Evolutionary conservation across 2,797 vertebrate genomes (phyloP).

Genomic region (Remorina albescens): DNA sequence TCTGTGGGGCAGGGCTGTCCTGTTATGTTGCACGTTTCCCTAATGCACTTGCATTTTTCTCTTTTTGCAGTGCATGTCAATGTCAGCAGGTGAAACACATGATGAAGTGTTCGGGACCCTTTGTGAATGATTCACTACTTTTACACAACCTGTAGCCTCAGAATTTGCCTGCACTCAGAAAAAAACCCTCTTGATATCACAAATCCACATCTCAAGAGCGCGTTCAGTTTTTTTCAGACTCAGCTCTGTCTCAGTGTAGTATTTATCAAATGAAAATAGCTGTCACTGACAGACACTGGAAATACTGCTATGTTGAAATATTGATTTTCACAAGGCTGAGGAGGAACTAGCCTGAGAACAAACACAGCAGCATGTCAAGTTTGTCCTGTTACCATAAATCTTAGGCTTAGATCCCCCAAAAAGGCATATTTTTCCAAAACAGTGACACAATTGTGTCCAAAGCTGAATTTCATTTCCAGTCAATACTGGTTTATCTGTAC

Average conservation of each 20-base stretch:
- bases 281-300: slow-evolving; percentile 27
- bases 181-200: neutral
- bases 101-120: neutral
- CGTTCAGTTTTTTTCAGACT: neutral
- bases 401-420: neutral
- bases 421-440: slow-evolving; percentile 3
- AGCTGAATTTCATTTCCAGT: too few species aligned
- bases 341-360: slow-evolving; percentile 20
- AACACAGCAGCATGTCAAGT: slow-evolving; percentile 9
- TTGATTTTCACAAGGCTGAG: slow-evolving; percentile 26
- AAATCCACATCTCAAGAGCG: neutral
- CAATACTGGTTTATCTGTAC: too few species aligned
- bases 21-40: neutral
- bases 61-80: neutral
- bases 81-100: slow-evolving; percentile 14
- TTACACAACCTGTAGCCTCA: neutral
- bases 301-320: slow-evolving; percentile 57
- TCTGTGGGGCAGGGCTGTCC: neutral
- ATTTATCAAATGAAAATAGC: slow-evolving; percentile 1
- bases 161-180: too few species aligned
- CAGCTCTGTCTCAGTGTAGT: neutral
- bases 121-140: slow-evolving; percentile 3
- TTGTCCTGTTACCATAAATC: slow-evolving; percentile 14
- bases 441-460: too few species aligned
- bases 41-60: slow-evolving; percentile 13